A percentile compares a stretch with the other conserved stretches of the same genome.
These are phyloP conservation scores for Aegithalos caudatus DNA, from an alignment of 2,113 vertebrate species.

Conservation along the genomic window DNA sequence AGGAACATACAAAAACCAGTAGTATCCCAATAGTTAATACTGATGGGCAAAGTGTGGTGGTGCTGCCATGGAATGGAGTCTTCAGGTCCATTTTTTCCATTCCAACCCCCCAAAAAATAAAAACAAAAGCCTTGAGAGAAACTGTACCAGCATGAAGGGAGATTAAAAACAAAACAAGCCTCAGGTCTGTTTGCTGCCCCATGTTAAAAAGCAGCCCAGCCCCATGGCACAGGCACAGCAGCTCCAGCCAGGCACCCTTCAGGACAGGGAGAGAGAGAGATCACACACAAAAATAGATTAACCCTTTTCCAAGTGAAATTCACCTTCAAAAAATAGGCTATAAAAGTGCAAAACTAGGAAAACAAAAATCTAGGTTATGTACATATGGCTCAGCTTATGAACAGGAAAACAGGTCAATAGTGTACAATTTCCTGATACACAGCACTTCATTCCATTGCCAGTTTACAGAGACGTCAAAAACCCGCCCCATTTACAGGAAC, in stretches of 20 bases:
- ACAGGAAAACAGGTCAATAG: conserved; percentile 70
- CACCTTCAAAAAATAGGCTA: conserved; percentile 80
- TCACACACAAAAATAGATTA: conserved; percentile 68
- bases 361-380: conserved; percentile 76
- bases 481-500: conserved; percentile 47
- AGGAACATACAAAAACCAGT: conserved; percentile 73
- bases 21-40: conserved; percentile 83
- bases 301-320: conserved; percentile 77
- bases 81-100: not conserved
- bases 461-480: conserved; percentile 50
- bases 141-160: conserved; percentile 63
- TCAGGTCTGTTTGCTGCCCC: conserved; percentile 45
- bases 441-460: conserved; percentile 70
- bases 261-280: conserved; percentile 32
- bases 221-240: not conserved
- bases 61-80: not conserved
- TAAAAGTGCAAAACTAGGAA: conserved; percentile 83
- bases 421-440: conserved; percentile 71
- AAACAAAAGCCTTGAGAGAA: conserved; percentile 20
- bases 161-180: conserved; percentile 55
- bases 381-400: conserved; percentile 84
- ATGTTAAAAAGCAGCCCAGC: conserved; percentile 46
- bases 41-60: conserved; percentile 71
- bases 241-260: conserved; percentile 27
- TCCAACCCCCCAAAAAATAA: not conserved